These are phyloP conservation scores for Narcine bancroftii DNA, from an alignment of 2,113 vertebrate species.

Conservation along the genomic window DNA sequence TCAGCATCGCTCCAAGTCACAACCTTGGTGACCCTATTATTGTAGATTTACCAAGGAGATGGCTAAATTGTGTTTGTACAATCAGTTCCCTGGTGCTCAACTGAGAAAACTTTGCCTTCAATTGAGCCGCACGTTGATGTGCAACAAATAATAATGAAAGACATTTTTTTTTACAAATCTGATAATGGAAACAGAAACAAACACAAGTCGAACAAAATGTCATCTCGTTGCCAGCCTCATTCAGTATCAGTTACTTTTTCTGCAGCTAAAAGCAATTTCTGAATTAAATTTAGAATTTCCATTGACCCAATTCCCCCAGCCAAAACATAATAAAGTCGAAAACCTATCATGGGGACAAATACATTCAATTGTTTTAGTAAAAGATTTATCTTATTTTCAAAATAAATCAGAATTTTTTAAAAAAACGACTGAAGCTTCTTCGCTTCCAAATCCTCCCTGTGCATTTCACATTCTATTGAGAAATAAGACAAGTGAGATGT, in stretches of 20 bases:
- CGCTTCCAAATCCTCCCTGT: slow-evolving; percentile 55
- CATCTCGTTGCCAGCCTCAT: slow-evolving; percentile 25
- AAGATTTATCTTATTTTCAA: slow-evolving; percentile 92
- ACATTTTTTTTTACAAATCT: slow-evolving; percentile 26
- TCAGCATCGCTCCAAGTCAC: not conserved
- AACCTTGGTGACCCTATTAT: not conserved
- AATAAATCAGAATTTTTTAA: slow-evolving; percentile 97
- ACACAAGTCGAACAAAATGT: slow-evolving; percentile 26
- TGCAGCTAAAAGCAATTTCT: slow-evolving; percentile 26
- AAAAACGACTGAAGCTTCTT: slow-evolving; percentile 61
- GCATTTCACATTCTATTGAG: slow-evolving; percentile 71
- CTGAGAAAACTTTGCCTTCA: not conserved
- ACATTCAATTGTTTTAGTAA: slow-evolving; percentile 72
- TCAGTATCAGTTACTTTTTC: slow-evolving; percentile 34
- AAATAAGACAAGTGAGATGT: slow-evolving; percentile 87
- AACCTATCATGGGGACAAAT: slow-evolving; percentile 66
- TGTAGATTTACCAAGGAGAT: slow-evolving; percentile 4
- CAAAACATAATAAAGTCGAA: slow-evolving; percentile 73
- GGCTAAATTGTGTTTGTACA: slow-evolving; percentile 12
- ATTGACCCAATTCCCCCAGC: slow-evolving; percentile 76
- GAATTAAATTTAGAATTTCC: slow-evolving; percentile 76
- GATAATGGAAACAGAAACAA: slow-evolving; percentile 34
- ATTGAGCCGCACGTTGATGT: not conserved
- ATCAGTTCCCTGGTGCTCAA: not conserved
- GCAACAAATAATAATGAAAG: not conserved